Conservation (phyloP, 2,888 invertebrate genomes). For the Caenorhabditis wallacei region DNA sequence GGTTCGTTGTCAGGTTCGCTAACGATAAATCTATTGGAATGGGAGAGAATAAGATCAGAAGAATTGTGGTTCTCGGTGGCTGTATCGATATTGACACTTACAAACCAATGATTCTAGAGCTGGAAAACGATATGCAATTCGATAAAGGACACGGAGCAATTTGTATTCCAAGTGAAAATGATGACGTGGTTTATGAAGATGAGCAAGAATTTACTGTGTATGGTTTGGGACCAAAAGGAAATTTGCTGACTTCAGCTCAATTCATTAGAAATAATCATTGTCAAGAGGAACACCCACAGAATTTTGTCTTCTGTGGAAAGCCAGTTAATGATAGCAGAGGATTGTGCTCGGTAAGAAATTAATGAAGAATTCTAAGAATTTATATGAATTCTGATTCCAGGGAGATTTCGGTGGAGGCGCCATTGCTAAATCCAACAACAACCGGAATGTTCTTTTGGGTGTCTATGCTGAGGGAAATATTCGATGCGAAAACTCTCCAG, state of each 20-base stretch:
- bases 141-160: constrained; percentile 16
- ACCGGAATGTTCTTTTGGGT: constrained; percentile 21
- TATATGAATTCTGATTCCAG: background rate
- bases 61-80: constrained; percentile 5
- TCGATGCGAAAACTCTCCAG: constrained; percentile 1
- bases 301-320: constrained; percentile 11
- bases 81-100: constrained; percentile 7
- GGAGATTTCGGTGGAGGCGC: constrained; percentile 57
- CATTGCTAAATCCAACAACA: constrained; percentile 8
- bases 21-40: no score
- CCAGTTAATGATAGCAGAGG: constrained; percentile 29
- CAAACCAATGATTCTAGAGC: constrained; percentile 41
- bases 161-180: constrained; percentile 6
- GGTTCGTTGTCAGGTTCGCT: constrained; percentile 4
- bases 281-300: background rate
- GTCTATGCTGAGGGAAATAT: constrained; percentile 44
- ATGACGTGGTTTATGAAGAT: background rate
- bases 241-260: background rate
- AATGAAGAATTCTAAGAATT: background rate
- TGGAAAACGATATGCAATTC: constrained; percentile 13
- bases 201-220: constrained; percentile 5
- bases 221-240: constrained; percentile 39
- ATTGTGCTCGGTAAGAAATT: constrained; percentile 26
- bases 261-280: no score
- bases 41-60: background rate